Base-by-base conservation (phyloP, 1,140 invertebrate genomes). In the Dendrolimus kikuchii region DNA sequence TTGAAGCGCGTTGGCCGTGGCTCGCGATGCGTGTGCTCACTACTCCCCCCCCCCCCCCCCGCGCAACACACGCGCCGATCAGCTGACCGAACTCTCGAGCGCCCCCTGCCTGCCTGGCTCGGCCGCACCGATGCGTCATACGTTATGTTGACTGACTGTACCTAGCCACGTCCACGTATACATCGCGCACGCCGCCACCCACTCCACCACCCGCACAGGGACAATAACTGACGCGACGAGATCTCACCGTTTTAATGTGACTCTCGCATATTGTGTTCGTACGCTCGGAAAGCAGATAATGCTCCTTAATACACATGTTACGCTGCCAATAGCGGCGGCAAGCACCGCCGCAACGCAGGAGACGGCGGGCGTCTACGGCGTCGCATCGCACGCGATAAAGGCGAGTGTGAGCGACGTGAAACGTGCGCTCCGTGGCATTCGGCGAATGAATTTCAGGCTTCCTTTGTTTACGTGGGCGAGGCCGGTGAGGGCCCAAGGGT, bases 381-480 rank as follows among this genome's bases (percentile, higher is more conserved):
- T 10, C 7, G 48, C 38, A 38, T 38, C 56, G 56, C 41, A 53
- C 49, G 49, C 42, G 51, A 58, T 23, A 59, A 41, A 39, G 43
- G 55, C 45, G 40, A 52, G 51, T 47, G 46, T 44, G 51, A 52
- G 49, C 46, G 40, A 44, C 49, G 51, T 42, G 44, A 51, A 53
- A 60, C 52, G 54, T 58, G 59, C 55, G 55, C 56, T 64, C 55
- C 50, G 58, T 62, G 55, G 63, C 58, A 59, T 57, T 60, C 57
- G 62, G 59, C 69, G 58, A 55, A 50, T 58, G 50, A 75, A 73
- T 75, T 79, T 81, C 74, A 71, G 67, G 71, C 68, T 79, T 84
- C 71, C 81, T 84, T 84, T 84, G 81, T 84, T 84, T 84, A 84
- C 81, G 77, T 72, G 80, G 76, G 80, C 71, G 77, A 69, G 75